Evolutionary conservation across 2,797 vertebrate genomes (phyloP).

Genomic region (Bradypodion ventrale): DNA sequence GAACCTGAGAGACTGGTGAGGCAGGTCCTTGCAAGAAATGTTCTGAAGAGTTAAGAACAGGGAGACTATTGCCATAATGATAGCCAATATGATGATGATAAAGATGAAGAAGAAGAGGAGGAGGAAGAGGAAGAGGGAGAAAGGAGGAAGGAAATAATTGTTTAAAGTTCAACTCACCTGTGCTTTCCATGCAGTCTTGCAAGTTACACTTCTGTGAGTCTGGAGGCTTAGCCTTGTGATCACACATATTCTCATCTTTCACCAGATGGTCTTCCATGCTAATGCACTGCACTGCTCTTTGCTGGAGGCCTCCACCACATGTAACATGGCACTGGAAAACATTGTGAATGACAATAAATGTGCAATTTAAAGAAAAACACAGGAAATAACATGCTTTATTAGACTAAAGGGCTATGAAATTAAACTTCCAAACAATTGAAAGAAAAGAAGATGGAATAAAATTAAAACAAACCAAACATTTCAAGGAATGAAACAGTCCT

Average conservation of each 20-base stretch:
- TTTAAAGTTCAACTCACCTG: not conserved
- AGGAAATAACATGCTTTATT: not conserved
- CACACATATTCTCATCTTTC: slow-evolving; percentile 64
- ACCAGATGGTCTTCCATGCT: slow-evolving; percentile 62
- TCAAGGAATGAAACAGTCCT: not conserved
- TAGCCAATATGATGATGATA: too few relatives aligned
- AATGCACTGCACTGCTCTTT: slow-evolving; percentile 70
- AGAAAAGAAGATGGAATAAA: too few relatives aligned
- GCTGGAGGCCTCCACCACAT: slow-evolving; percentile 76
- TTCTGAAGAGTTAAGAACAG: too few relatives aligned
- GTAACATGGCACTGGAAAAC: slow-evolving; percentile 75
- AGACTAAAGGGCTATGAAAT: not conserved
- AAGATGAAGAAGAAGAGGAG: too few relatives aligned
- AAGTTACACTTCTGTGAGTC: slow-evolving; percentile 70
- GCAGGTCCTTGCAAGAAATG: too few relatives aligned
- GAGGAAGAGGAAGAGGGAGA: too few relatives aligned
- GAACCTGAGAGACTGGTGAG: too few relatives aligned
- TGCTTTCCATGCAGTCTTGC: slow-evolving; percentile 65
- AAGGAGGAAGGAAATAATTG: too few relatives aligned
- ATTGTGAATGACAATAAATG: not conserved
- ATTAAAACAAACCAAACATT: too few relatives aligned
- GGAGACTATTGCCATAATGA: too few relatives aligned
- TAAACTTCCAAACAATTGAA: not conserved
- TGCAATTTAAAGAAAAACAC: not conserved
- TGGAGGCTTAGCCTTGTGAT: slow-evolving; percentile 64